phyloP scores from a whole-genome alignment of 2,113 vertebrate species.

The Columba janthina region DNA sequence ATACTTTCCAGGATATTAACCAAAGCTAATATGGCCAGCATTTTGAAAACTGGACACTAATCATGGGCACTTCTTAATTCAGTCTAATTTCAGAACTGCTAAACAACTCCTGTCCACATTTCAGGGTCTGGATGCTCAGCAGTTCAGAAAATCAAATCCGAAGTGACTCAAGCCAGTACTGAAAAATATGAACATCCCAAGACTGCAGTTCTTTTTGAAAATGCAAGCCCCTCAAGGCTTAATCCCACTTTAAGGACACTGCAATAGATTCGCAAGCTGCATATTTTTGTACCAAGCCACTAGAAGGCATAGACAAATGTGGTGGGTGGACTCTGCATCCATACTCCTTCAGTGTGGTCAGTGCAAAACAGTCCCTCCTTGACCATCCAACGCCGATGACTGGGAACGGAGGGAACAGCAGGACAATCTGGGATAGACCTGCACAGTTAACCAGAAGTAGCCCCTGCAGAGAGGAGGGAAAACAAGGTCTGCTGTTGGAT shows the following conservation, averaged over 20 bases:
- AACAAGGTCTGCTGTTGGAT: slow-evolving; percentile 38
- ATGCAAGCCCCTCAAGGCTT: neutral
- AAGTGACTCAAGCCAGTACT: neutral
- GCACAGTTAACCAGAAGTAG: slow-evolving; percentile 26
- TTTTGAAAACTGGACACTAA: neutral
- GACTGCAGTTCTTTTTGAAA: neutral
- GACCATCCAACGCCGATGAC: neutral
- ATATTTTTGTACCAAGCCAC: neutral
- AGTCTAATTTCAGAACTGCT: neutral
- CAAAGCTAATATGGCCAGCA: neutral
- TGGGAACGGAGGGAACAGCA: neutral
- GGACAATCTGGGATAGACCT: neutral
- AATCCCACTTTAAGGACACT: neutral
- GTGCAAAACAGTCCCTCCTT: neutral
- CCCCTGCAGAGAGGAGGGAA: neutral
- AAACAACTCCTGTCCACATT: neutral
- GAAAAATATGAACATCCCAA: neutral
- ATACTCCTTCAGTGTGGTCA: neutral
- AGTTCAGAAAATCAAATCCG: neutral
- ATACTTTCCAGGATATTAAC: neutral
- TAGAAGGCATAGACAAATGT: neutral
- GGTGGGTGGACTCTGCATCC: neutral
- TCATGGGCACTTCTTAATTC: neutral
- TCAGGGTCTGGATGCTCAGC: neutral
- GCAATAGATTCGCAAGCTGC: neutral